Base-by-base conservation (phyloP, 1,140 invertebrate genomes). In the Harpegnathos saltator region DNA sequence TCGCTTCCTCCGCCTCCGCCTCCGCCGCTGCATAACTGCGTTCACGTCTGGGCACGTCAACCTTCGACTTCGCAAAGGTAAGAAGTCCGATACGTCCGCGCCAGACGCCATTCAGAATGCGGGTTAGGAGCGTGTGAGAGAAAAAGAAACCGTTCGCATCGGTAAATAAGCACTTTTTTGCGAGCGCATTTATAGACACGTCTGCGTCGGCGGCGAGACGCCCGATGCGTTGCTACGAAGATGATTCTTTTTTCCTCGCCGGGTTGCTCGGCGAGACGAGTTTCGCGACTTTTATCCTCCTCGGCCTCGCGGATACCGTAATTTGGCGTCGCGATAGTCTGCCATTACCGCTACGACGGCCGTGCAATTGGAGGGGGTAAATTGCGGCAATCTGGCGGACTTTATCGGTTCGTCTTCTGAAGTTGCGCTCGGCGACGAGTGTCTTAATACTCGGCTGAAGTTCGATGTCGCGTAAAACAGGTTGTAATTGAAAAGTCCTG, bases 61-160 rank as follows among this genome's bases (percentile, higher is more conserved):
- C 89, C 86, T 89, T 89, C 74, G 83, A 87, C 89, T 89, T 87
- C 17, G 83, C 63, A 82, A 90, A 90, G 89, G 89, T 85, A 84
- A 78, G 50, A 56, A 56, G 11, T 14, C 7, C 50, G 48, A 89
- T 48, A 66, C 33, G 44, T 75, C 54, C 26, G 48, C 19, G 24
- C 59, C 87, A 86, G 87, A 89, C 86, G 1, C 33, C 56, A 73
- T 26, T 61, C 58, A 12, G n/a, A 44, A 69, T 29, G 38, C 11
- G 38, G n/a, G 33, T 19, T 56, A 66, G 29, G 29, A 33, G 29
- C 5, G 29, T 5, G n/a, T n/a, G n/a, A 82, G 59, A 80, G 59
- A 61, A 50, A 66, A 50, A 22, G 48, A 24, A 52, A 54, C 52
- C n/a, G 29, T n/a, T 19, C n/a, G 62, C 17, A 44, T 54, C 50